Evolutionary conservation across 2,888 invertebrate genomes (phyloP), one percentile per base, ranked within the genome.

Genomic region (Drosophila sordidapex): DNA sequence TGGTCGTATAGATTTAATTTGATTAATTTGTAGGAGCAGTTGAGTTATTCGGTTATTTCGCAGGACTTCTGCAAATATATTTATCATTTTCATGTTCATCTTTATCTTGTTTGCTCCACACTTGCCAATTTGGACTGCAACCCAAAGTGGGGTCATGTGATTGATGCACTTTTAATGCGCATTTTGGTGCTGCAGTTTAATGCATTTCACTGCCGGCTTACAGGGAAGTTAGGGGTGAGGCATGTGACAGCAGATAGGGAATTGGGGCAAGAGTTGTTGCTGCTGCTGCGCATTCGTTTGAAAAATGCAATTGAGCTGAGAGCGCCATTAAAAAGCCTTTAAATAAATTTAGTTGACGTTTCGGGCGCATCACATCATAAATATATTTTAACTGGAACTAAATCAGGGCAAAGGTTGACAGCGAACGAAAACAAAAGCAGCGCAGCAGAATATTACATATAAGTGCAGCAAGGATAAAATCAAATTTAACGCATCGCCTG

Each of bases 161-260:
- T 90, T 90, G 90, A 90, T 90, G 88, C 90, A 89, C 89, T 90
- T 90, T 90, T 90, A 90, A 90, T 90, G 90, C 79, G 89, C 80
- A 76, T 82, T 81, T 79, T 54, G 70, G 70, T 54, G 53, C 58
- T 52, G 15, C 57, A 60, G 65, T 49, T 79, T 64, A 79, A 73
- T 75, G 70, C 70, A 59, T 66, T 72, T 79, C 60, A 66, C 70
- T 66, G 31, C 0, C 54, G 43, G 31, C 58, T 33, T 15, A 10
- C 18, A 43, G 25, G 4, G n/a, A 1, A 1, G 13, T 11, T 13
- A 2, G 11, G n/a, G 2, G n/a, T 46, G 31, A 35, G 7, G 21
- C 10, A 3, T 31, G n/a, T 8, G 38, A 21, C n/a, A 33, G 49
- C 33, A 25, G 25, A 15, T 15, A 25, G 11, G 38, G 31, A 48